These are phyloP conservation scores for Otolemur crassicaudatus DNA, from an alignment of 2,797 vertebrate genomes.

Conservation along the genomic window DNA sequence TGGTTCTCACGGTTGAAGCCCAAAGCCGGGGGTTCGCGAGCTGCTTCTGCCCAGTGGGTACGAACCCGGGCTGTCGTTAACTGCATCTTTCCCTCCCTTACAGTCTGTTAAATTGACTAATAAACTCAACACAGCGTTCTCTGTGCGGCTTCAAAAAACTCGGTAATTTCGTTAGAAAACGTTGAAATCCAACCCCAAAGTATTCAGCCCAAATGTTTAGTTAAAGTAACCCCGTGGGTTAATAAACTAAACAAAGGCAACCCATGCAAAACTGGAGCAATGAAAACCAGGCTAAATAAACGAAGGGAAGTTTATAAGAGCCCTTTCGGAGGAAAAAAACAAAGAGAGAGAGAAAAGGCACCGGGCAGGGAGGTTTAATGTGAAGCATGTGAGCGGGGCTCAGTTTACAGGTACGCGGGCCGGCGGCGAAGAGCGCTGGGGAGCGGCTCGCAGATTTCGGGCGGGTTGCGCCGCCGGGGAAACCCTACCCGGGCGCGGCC, in stretches of 20 bases:
- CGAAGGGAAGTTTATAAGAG: slow-evolving; percentile 97
- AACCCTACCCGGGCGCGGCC: neutral
- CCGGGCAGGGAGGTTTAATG: slow-evolving; percentile 93
- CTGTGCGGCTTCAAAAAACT: slow-evolving; percentile 91
- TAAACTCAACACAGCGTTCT: slow-evolving; percentile 90
- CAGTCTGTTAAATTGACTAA: slow-evolving; percentile 90
- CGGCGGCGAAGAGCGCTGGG: slow-evolving; percentile 48
- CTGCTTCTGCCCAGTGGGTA: slow-evolving; percentile 72
- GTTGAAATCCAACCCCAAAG: slow-evolving; percentile 93
- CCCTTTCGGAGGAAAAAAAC: slow-evolving; percentile 87
- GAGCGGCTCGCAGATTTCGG: slow-evolving; percentile 51
- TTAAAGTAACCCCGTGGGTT: slow-evolving; percentile 97
- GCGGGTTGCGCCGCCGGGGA: slow-evolving; percentile 47
- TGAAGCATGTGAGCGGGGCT: slow-evolving; percentile 94
- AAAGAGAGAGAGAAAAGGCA: slow-evolving; percentile 80
- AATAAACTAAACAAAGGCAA: slow-evolving; percentile 99
- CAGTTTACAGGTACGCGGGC: slow-evolving; percentile 86
- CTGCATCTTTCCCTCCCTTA: slow-evolving; percentile 84
- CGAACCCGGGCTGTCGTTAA: slow-evolving; percentile 82
- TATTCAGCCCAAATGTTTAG: slow-evolving; percentile 96
- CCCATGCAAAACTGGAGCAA: slow-evolving; percentile 97
- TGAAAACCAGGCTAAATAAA: slow-evolving; percentile 99
- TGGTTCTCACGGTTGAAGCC: neutral
- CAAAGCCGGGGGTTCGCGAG: slow-evolving; percentile 42
- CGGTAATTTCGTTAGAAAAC: slow-evolving; percentile 92